These are phyloP conservation scores for Hapalemur alaotrensis DNA, from an alignment of 2,797 vertebrate genomes.

Conservation along the genomic window DNA sequence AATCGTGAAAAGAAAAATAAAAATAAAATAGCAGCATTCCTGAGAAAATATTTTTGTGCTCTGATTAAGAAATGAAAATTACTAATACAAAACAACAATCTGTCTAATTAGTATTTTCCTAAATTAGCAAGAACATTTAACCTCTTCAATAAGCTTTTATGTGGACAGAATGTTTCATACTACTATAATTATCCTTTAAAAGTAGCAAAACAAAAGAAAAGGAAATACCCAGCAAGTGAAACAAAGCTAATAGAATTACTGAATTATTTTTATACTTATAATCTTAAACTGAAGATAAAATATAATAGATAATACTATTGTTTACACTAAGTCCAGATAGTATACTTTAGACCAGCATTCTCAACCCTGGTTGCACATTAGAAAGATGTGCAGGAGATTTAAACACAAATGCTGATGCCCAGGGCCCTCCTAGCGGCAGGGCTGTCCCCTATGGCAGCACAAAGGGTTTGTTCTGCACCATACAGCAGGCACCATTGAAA, in stretches of 20 bases:
- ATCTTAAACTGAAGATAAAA: constrained; percentile 47
- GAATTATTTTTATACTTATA: constrained; percentile 60
- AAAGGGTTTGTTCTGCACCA: not conserved
- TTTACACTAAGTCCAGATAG: not conserved
- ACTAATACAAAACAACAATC: constrained; percentile 79
- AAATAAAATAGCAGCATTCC: not conserved
- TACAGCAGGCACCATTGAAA: not conserved
- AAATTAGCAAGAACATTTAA: constrained; percentile 81
- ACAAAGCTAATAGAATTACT: constrained; percentile 76
- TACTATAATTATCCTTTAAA: constrained; percentile 78
- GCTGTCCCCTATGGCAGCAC: not conserved
- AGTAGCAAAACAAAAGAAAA: constrained; percentile 77
- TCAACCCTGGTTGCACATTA: not conserved
- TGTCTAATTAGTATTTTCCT: constrained; percentile 79
- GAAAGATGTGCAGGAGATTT: not conserved
- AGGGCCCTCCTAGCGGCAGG: not conserved
- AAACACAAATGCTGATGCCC: not conserved
- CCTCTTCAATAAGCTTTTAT: constrained; percentile 81
- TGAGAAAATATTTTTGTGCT: not conserved
- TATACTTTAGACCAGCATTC: not conserved
- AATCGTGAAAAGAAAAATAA: not conserved
- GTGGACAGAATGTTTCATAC: constrained; percentile 81
- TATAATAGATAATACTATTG: not conserved
- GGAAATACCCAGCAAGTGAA: constrained; percentile 62
- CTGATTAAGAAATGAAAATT: constrained; percentile 72